Conservation (phyloP, 2,888 invertebrate genomes). For the Amiota mariae region DNA sequence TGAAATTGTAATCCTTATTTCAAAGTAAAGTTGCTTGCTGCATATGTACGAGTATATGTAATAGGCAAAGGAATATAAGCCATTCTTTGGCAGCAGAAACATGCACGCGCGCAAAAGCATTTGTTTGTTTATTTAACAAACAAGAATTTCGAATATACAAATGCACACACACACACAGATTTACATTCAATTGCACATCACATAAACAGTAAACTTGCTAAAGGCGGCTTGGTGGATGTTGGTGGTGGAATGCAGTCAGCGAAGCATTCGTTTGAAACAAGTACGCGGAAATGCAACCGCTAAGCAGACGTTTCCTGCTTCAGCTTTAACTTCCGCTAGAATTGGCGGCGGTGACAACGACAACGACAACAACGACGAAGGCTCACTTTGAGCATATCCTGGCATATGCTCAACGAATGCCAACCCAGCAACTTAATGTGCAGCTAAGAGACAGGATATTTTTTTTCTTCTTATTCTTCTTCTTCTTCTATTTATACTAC, state of each 20-base stretch:
- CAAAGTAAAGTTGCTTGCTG: conserved; percentile 41
- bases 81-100: conserved; percentile 21
- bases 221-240: conserved; percentile 1
- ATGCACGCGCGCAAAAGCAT: conserved; percentile 11
- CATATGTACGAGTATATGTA: neutral
- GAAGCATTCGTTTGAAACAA: conserved; percentile 16
- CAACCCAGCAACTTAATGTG: conserved; percentile 19
- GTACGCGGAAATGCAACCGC: conserved; percentile 59
- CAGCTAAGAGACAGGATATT: neutral
- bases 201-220: conserved; percentile 19
- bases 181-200: conserved; percentile 1
- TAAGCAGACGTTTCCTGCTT: conserved; percentile 56
- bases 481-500: neutral
- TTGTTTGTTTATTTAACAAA: conserved; percentile 24
- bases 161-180: neutral
- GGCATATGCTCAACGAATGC: conserved; percentile 38
- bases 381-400: conserved; percentile 16
- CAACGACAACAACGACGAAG: conserved; percentile 31
- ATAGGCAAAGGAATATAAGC: neutral
- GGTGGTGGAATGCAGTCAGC: conserved; percentile 4
- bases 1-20: conserved; percentile 63
- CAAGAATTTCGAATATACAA: conserved; percentile 2
- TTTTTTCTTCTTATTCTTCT: no score
- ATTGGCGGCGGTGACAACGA: conserved; percentile 36
- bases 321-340: conserved; percentile 35